Evolutionary conservation across 1,140 invertebrate genomes (phyloP), one percentile per base, ranked within the genome.

Genomic region (Drosophila fuyamai): DNA sequence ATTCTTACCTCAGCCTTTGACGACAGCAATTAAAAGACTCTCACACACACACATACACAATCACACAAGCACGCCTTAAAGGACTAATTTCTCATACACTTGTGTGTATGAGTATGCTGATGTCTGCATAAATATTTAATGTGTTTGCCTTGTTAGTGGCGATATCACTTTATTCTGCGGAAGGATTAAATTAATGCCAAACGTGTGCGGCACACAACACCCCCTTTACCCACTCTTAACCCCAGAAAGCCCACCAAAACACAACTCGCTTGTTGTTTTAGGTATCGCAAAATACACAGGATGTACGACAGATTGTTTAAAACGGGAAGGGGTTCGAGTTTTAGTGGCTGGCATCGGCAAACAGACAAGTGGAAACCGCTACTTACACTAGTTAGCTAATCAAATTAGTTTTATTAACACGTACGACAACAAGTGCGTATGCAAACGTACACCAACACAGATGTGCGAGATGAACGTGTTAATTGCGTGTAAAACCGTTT

Each of bases 171-270:
- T 81, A 91, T 91, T 91, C 80, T 91, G 85, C 78, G 90, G 90
- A 90, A 91, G 88, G 90, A 91, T 91, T 91, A 91, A 88, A 88
- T 90, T 88, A 91, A 91, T 91, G 80, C 84, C 84, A 89, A 81
- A 89, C 84, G 84, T 84, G 80, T 79, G 67, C 70, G 44, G 43
- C 38, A 47, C 48, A 29, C 43, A 44, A 10, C 8, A 14, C 48
- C 32, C 29, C 8, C 48, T 16, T 2, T 32, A 32, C 6, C 1
- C 16, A 16, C 5, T 38, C n/a, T 36, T 56, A 68, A 40, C 48
- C 48, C 48, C 48, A 51, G 48, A 51, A 51, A 16, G 48, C 50
- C 63, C 63, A n/a, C 60, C 36, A 41, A 67, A 67, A 44, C 62
- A 40, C 51, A 70, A 23, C 16, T 16, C 53, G 71, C 41, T 66